Base-by-base conservation (phyloP, 2,797 vertebrate genomes). In the Myotis vivesi region DNA sequence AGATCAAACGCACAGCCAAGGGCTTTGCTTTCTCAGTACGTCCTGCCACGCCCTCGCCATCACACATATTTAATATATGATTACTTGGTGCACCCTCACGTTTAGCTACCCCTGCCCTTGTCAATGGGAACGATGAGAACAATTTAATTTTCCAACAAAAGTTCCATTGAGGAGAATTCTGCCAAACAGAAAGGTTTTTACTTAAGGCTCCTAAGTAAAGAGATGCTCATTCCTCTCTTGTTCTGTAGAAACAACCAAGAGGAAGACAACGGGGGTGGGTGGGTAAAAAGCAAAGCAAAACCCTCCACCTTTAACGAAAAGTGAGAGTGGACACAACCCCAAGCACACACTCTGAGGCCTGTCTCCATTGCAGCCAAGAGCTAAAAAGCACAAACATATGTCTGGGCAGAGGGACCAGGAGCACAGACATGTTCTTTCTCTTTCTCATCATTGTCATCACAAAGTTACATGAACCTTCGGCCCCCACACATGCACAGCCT, bases 401-500 rank as follows among this genome's bases (percentile, higher is more conserved):
- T 68, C 9, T 19, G 33, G 25, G 30, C 17, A 3, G 23, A 30
- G 13, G 2, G 10, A 46, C 49, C 11, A n/a, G 8, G 6, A 11
- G 85, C 92, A 38, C 4, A 38, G 11, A 13, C 59, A 62, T 30
- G 28, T 15, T 62, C 28, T 30, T 62, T 15, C 28, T 28, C 59
- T 30, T 62, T 62, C 59, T 62, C 59, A 30, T 62, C 25, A 0
- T 30, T 62, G 12, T 30, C 12, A 62, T 30, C 59, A 62, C 28
- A 30, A 62, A 6, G 59, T 1, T 62, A 62, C 13, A 15, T 13
- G 59, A 30, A 68, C 13, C 57, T 66, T 71, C 19, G 66, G 13
- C 1, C 4, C 16, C 15, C 6, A 16, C 17, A 51, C 0, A 28
- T 28, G 4, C 28, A 13, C 28, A 33, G 3, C 2, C 13, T 28